Conservation (phyloP, 2,888 invertebrate species). For the Mystacides longicornis region DNA sequence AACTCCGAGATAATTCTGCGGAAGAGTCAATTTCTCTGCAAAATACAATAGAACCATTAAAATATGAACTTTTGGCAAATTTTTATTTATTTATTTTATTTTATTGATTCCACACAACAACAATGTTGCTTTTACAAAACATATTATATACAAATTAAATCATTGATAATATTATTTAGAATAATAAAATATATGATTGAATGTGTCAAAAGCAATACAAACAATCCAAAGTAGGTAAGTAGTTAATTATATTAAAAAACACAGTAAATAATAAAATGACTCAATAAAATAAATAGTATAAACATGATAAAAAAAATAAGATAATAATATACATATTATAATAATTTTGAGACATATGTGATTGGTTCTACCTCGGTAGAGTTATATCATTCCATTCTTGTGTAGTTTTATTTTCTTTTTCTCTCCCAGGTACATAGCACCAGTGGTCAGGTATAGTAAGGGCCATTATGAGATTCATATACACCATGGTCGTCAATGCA, state of each 20-base stretch:
- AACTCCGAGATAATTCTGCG: constrained; percentile 14
- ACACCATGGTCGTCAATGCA: constrained; percentile 42
- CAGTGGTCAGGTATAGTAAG: constrained; percentile 51
- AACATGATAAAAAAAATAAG: not conserved
- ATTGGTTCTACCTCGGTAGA: constrained; percentile 46
- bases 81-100: too few relatives aligned
- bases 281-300: not conserved
- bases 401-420: constrained; percentile 38
- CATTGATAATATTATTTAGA: too few relatives aligned
- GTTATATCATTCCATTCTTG: constrained; percentile 47
- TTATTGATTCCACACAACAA: too few relatives aligned
- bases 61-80: too few relatives aligned
- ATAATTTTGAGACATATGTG: not conserved
- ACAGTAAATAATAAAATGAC: not conserved
- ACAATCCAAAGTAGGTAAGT: too few relatives aligned
- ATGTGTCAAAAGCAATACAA: too few relatives aligned
- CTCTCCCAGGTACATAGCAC: constrained; percentile 48
- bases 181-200: too few relatives aligned
- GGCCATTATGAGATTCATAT: constrained; percentile 48
- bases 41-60: too few relatives aligned
- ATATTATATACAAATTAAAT: too few relatives aligned
- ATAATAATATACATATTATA: too few relatives aligned
- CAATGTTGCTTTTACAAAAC: too few relatives aligned
- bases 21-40: constrained; percentile 16
- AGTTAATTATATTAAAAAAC: not conserved